These are phyloP conservation scores for Anas bahamensis DNA, from an alignment of 2,797 vertebrate genomes.

Conservation along the genomic window DNA sequence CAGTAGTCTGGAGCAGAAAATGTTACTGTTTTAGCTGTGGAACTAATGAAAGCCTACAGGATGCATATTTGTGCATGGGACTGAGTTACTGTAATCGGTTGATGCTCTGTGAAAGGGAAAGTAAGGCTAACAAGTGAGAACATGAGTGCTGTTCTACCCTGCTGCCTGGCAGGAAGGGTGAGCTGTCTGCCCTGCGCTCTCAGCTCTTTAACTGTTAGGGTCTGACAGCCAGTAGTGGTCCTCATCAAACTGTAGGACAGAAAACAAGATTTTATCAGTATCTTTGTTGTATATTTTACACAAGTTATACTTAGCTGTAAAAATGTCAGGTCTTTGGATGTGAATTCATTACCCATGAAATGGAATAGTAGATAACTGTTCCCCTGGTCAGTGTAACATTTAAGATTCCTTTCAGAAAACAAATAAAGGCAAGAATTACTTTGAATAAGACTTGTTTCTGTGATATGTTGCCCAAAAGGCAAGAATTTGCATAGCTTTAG, in stretches of 20 bases:
- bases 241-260: not conserved
- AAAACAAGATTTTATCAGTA: not conserved
- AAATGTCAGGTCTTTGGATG: not conserved
- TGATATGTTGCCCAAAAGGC: conserved; percentile 33
- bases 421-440: not conserved
- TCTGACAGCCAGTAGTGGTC: accelerated
- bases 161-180: not conserved
- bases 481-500: conserved; percentile 59
- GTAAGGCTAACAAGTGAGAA: not conserved
- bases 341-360: not conserved
- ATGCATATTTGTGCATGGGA: not conserved
- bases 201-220: not conserved
- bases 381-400: not conserved
- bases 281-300: not conserved
- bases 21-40: not conserved
- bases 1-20: not conserved
- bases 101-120: not conserved
- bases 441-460: conserved; percentile 20
- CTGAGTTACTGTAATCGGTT: not conserved
- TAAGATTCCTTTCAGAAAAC: conserved; percentile 5
- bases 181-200: not conserved
- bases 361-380: not conserved
- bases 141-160: not conserved
- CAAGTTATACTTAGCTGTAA: not conserved
- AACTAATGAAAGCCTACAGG: not conserved